Conservation (phyloP, 2,888 invertebrate species). For the Tortricodes alternella region DNA sequence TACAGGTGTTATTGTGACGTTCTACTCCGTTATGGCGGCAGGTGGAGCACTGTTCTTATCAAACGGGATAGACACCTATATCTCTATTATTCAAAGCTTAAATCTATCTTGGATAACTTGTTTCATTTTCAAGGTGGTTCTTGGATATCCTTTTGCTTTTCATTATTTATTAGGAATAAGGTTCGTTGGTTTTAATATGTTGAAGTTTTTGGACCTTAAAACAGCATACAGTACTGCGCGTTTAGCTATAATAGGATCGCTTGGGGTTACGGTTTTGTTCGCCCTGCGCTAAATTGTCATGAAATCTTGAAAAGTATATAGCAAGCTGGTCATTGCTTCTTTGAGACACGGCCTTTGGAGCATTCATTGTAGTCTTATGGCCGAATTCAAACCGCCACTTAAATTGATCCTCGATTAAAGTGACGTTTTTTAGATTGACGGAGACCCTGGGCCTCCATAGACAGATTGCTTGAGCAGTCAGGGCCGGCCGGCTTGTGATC, state of each 20-base stretch:
- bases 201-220: slow-evolving; percentile 40
- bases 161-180: slow-evolving; percentile 66
- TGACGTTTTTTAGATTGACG: too few species aligned
- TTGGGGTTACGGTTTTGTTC: neutral
- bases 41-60: slow-evolving; percentile 56
- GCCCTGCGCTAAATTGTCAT: neutral
- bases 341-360: too few species aligned
- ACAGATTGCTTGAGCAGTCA: too few species aligned
- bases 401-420: too few species aligned
- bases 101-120: slow-evolving; percentile 44
- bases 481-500: too few species aligned
- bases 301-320: too few species aligned
- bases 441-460: too few species aligned
- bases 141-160: slow-evolving; percentile 56
- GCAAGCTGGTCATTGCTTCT: too few species aligned
- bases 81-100: slow-evolving; percentile 62
- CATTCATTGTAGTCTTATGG: too few species aligned
- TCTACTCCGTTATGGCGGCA: slow-evolving; percentile 51
- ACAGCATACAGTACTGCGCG: slow-evolving; percentile 47
- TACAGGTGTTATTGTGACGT: slow-evolving; percentile 53
- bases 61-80: slow-evolving; percentile 63
- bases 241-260: slow-evolving; percentile 39
- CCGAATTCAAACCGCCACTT: too few species aligned
- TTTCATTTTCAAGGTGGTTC: slow-evolving; percentile 51
- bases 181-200: slow-evolving; percentile 57